These are phyloP conservation scores for Aspiorhynchus laticeps DNA, from an alignment of 2,113 vertebrate species.

Conservation along the genomic window DNA sequence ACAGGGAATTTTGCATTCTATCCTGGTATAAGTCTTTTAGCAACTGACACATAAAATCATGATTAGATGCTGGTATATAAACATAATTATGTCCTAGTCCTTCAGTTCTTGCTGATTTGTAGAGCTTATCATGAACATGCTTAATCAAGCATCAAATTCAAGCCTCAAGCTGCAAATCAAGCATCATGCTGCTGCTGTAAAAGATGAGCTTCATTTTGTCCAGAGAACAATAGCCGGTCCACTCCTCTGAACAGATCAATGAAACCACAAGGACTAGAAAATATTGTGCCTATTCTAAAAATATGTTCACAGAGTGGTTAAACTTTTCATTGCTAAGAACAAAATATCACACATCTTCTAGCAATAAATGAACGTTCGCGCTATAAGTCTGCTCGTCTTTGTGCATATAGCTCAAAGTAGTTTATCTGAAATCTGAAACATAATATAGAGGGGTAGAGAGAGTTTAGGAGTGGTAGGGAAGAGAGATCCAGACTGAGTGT, in stretches of 20 bases:
- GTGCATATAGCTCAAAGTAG: background rate
- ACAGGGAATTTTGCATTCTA: background rate
- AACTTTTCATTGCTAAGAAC: background rate
- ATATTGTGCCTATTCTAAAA: background rate
- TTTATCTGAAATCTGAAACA: background rate
- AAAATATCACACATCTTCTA: background rate
- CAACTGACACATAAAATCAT: background rate
- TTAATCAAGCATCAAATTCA: conserved; percentile 28
- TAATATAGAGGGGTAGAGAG: background rate
- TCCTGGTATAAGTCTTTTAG: background rate
- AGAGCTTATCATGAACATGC: background rate
- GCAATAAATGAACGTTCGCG: background rate
- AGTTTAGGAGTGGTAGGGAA: background rate
- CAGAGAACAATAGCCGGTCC: conserved; percentile 26
- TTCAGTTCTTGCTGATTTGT: background rate
- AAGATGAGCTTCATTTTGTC: background rate
- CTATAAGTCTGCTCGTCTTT: background rate
- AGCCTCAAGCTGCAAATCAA: background rate
- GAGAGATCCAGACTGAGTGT: background rate
- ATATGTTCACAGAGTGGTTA: background rate
- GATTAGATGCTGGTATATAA: background rate
- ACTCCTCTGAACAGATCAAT: conserved; percentile 32
- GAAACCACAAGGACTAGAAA: background rate
- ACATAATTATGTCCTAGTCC: background rate
- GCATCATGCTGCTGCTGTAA: background rate